phyloP scores from a whole-genome alignment of 2,888 invertebrate genomes.

The Eremobia ochroleuca region DNA sequence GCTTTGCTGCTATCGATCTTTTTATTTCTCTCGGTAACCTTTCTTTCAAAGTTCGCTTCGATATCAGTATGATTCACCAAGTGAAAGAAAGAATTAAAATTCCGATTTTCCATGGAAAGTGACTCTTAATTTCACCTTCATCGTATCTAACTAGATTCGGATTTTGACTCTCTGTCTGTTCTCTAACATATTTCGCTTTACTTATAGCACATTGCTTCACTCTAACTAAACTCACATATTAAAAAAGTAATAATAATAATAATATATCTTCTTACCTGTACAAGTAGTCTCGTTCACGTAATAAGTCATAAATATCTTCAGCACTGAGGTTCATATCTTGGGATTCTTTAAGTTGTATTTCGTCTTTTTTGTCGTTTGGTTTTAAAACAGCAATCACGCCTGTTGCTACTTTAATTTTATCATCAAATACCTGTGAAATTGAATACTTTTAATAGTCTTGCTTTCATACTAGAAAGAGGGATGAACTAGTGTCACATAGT shows the following conservation, averaged over 20 bases:
- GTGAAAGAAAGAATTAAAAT: neutral
- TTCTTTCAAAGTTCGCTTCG: neutral
- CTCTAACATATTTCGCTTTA: neutral
- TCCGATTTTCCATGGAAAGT: neutral
- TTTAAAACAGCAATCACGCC: conserved; percentile 64
- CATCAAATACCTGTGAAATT: conserved; percentile 70
- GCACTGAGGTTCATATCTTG: conserved; percentile 61
- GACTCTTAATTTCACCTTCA: neutral
- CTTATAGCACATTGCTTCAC: neutral
- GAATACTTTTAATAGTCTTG: neutral
- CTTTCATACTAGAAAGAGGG: neutral
- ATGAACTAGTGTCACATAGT: neutral
- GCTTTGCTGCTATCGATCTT: neutral
- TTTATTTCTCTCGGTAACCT: neutral
- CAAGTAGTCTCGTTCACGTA: conserved; percentile 66
- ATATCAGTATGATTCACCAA: neutral
- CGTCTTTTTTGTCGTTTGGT: neutral
- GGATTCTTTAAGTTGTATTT: conserved; percentile 13
- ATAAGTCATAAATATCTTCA: conserved; percentile 70
- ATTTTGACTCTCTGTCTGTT: neutral
- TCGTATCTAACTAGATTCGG: neutral
- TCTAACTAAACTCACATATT: neutral
- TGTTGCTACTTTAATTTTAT: conserved; percentile 70
- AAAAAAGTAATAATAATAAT: neutral
- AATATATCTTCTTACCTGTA: conserved; percentile 65